phyloP scores from a whole-genome alignment of 2,797 vertebrate genomes.

The Cossypha polioptera region DNA sequence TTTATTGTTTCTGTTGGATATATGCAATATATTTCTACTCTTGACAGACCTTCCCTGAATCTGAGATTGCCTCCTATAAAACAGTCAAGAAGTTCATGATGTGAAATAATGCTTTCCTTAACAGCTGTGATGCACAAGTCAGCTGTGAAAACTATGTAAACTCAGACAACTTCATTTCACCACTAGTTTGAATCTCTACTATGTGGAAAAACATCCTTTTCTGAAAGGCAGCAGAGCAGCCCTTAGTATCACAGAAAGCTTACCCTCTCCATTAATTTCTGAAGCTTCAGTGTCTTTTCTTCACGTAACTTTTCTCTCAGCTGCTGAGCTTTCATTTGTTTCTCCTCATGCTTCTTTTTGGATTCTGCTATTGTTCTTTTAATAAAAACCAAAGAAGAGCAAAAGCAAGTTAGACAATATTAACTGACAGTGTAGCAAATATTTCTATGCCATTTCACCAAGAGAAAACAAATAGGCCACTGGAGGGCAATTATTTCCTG shows the following conservation, averaged over 20 bases:
- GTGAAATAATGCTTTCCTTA: neutral
- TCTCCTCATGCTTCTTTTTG: slow-evolving; percentile 99
- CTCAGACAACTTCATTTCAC: neutral
- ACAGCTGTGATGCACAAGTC: neutral
- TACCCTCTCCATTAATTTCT: slow-evolving; percentile 97
- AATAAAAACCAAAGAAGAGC: slow-evolving; percentile 57
- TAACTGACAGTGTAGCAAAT: neutral
- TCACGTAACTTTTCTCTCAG: slow-evolving; percentile 94
- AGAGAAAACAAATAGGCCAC: neutral
- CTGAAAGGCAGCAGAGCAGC: neutral
- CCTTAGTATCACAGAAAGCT: slow-evolving; percentile 47
- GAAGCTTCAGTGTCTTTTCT: slow-evolving; percentile 95
- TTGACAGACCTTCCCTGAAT: too few relatives aligned
- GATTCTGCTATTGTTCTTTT: slow-evolving; percentile 97
- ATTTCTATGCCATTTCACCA: neutral
- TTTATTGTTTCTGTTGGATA: neutral
- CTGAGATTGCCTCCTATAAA: neutral
- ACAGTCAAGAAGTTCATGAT: neutral
- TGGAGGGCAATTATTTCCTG: neutral
- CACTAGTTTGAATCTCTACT: neutral
- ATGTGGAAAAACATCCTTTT: neutral
- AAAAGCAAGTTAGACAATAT: neutral
- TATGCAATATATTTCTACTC: neutral
- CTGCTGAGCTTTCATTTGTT: slow-evolving; percentile 98
- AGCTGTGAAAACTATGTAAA: neutral